Base-by-base conservation (phyloP, 2,888 invertebrate genomes). In the Isotomurus palustris region DNA sequence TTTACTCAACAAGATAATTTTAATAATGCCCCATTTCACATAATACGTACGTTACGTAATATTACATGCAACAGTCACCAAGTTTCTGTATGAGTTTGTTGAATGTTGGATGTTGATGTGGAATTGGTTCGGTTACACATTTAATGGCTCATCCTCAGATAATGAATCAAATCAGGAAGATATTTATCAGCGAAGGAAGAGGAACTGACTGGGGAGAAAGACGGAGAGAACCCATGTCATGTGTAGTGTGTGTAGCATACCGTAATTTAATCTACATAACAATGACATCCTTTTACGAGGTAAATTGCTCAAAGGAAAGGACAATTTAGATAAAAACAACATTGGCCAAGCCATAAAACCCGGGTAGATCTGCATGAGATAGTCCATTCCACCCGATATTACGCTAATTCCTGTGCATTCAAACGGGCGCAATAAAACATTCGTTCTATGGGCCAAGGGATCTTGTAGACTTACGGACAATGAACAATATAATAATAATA, bases 251-350 rank as follows among this genome's bases (percentile, higher is more conserved):
- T 25, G 25, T 22, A 10, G 36, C 27, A 45, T 44, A 29, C 51
- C 50, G 58, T 58, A 58, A 58, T 58, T 58, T 58, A 58, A 58
- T 58, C 58, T 58, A 44, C 58, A 58, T 58, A 58, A 58, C 50
- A 58, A 58, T 58, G 58, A 58, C 58, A 58, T 54, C 49, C 54
- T 54, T 58, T 58, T 58, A 58, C 53, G 58, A 54, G 48, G 45
- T 54, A 49, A 44, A 58, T 49, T 58, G 49, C 53, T 49, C 50
- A 49, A 52, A 49, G 58, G 58, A 58, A 54, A 54, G 54, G 49
- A 27, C 54, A 44, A 58, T 58, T 58, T 58, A 58, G 58, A 58
- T 58, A 58, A 58, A n/a, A 53, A 58, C 58, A 54, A 58, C 53
- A 38, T 38, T 38, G 38, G 38, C 5, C 8, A 54, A 54, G 43